Evolutionary conservation across 2,113 vertebrate species (phyloP).

Genomic region (Coptodon rendalli): DNA sequence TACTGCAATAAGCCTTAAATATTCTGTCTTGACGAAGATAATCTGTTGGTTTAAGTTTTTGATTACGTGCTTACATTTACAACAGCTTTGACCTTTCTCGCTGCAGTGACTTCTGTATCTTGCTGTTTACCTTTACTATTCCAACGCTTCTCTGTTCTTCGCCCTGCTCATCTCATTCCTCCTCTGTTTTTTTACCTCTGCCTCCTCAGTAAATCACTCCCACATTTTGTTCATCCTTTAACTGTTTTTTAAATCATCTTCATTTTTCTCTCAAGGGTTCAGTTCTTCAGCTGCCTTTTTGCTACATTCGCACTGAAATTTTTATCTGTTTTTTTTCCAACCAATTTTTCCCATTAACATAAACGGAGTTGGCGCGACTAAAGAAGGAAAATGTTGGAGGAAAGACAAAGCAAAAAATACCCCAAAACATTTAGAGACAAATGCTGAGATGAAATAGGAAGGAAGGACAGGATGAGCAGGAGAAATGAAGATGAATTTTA

Average conservation of each 20-base stretch:
- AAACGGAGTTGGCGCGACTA: not conserved
- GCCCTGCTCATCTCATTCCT: not conserved
- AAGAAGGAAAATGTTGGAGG: not conserved
- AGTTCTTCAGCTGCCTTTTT: not conserved
- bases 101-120: not conserved
- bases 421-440: not conserved
- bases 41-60: conserved; percentile 29
- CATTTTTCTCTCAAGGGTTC: not conserved
- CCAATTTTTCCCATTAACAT: not conserved
- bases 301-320: not conserved
- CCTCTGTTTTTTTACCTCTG: not conserved
- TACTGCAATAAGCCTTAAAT: conserved; percentile 33
- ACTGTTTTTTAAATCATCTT: not conserved
- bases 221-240: not conserved
- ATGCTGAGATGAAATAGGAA: not conserved
- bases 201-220: not conserved
- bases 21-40: conserved; percentile 22
- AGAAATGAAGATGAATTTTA: not conserved
- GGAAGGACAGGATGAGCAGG: not conserved
- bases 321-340: not conserved
- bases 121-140: not conserved
- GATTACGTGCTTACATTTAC: conserved; percentile 40
- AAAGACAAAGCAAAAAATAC: not conserved
- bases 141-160: not conserved
- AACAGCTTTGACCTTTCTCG: conserved; percentile 13